Percentiles rank a stretch among this genome's conserved stretches.
Evolutionary conservation across 92 coral and sea anemone genomes (phyloP).

Genomic region (Epizoanthus scotinus): DNA sequence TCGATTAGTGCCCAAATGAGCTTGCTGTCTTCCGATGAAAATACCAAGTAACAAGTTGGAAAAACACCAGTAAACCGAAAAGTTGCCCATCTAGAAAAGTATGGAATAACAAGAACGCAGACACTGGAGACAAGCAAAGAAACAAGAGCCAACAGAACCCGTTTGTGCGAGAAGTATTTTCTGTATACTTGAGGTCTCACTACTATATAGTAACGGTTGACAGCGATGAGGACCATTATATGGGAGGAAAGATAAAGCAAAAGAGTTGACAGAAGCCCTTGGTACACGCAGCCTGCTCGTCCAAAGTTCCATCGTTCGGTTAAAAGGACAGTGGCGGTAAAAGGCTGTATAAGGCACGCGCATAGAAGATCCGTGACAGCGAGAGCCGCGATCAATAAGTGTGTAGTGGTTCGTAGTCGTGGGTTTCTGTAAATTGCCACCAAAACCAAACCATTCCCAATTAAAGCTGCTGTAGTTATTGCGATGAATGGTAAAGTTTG

Average conservation of each 20-base stretch:
- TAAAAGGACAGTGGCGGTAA: slow-evolving; percentile 7
- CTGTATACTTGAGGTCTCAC: slow-evolving; percentile 9
- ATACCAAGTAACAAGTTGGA: slow-evolving; percentile 2
- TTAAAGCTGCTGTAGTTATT: too few species aligned
- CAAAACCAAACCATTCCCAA: too few species aligned
- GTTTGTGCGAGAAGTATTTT: slow-evolving; percentile 6
- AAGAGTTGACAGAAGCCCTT: slow-evolving; percentile 14
- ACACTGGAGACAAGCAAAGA: not conserved
- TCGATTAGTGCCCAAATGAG: slow-evolving; percentile 16
- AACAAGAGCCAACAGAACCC: not conserved
- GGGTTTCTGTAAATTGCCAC: too few species aligned
- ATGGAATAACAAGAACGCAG: not conserved
- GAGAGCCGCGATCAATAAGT: too few species aligned
- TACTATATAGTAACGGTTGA: slow-evolving; percentile 21
- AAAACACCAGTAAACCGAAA: slow-evolving; percentile 14
- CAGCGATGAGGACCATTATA: slow-evolving; percentile 20
- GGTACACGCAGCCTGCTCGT: not conserved
- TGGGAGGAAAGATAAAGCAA: slow-evolving; percentile 17
- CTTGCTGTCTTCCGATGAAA: not conserved
- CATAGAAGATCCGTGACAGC: not conserved
- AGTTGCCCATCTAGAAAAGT: slow-evolving; percentile 1
- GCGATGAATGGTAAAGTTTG: too few species aligned
- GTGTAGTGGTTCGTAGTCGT: too few species aligned
- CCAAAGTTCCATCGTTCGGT: slow-evolving; percentile 7
- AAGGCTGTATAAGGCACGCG: slow-evolving; percentile 16